phyloP scores from a whole-genome alignment of 2,113 vertebrate genomes.

The Sturnira hondurensis region DNA sequence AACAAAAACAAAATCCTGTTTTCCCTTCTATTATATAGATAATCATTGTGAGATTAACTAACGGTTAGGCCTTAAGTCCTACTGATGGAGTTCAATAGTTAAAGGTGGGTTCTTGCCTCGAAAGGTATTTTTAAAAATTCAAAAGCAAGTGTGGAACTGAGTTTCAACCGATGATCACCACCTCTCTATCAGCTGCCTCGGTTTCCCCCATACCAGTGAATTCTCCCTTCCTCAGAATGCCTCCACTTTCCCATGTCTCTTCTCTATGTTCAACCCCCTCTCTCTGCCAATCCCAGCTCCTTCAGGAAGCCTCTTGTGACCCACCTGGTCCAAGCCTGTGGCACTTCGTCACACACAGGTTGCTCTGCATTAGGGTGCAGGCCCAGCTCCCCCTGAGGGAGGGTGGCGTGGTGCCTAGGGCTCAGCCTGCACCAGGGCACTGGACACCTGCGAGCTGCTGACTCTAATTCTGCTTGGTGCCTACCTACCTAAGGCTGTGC shows the following conservation, averaged over 20 bases:
- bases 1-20: neutral
- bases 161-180: neutral
- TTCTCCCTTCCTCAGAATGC: neutral
- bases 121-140: neutral
- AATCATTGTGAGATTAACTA: neutral
- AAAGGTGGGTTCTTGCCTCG: neutral
- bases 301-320: neutral
- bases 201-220: neutral
- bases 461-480: neutral
- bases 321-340: neutral
- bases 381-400: neutral
- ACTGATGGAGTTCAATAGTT: neutral
- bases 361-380: rapidly evolving
- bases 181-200: neutral
- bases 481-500: neutral
- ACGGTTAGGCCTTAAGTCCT: neutral
- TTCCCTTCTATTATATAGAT: neutral
- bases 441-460: no score
- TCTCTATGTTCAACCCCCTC: neutral
- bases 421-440: neutral
- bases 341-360: no score
- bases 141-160: neutral
- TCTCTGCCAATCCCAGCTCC: neutral
- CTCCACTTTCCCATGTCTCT: neutral
- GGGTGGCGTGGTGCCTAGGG: rapidly evolving